These are phyloP conservation scores for Somateria mollissima DNA, from an alignment of 2,797 vertebrate genomes.

Conservation along the genomic window DNA sequence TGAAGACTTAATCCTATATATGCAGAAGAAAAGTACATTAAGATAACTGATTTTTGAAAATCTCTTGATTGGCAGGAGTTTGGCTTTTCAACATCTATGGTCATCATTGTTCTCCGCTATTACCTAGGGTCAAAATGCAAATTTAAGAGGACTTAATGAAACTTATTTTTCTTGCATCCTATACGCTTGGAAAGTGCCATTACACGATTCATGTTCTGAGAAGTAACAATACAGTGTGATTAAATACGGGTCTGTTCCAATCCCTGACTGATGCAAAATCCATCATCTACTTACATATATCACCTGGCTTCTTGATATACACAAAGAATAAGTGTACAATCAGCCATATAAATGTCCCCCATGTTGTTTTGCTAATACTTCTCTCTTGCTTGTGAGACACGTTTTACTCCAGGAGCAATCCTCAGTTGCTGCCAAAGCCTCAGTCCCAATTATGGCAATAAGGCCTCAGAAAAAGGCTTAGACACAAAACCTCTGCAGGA, in stretches of 20 bases:
- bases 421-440: neutral
- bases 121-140: neutral
- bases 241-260: neutral
- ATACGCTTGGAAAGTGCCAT: neutral
- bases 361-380: neutral
- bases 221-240: neutral
- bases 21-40: neutral
- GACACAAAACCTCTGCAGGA: neutral
- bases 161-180: neutral
- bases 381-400: neutral
- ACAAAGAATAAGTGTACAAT: neutral
- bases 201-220: neutral
- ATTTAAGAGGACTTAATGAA: neutral
- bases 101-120: neutral
- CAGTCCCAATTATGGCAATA: neutral
- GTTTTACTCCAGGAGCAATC: neutral
- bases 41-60: neutral
- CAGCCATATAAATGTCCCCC: neutral
- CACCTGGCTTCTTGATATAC: neutral
- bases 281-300: neutral
- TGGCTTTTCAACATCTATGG: neutral
- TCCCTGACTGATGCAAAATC: neutral
- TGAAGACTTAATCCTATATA: neutral
- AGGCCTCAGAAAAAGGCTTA: neutral
- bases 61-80: neutral